A percentile compares a stretch with the other conserved stretches of the same genome.
Conservation (phyloP, 23 tunicate genomes). For the Styela plicata region DNA sequence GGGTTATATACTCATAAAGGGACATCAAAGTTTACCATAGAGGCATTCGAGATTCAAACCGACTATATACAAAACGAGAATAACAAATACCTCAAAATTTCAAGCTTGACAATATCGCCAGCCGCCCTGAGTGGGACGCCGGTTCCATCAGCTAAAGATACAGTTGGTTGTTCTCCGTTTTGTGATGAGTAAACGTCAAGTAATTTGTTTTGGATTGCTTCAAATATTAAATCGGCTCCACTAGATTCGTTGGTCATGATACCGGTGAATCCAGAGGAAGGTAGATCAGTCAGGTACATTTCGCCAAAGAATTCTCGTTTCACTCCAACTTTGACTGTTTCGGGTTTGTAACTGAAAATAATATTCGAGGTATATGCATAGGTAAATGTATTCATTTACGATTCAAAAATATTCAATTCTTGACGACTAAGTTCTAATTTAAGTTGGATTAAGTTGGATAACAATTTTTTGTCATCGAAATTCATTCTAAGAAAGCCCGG, state of each 20-base stretch:
- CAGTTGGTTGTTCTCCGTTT: background rate
- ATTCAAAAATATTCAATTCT: too few relatives aligned
- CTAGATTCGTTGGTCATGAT: background rate
- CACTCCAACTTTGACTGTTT: constrained; percentile 37
- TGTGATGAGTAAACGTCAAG: background rate
- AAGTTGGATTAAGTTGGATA: too few relatives aligned
- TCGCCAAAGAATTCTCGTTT: constrained; percentile 46
- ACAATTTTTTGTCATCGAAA: too few relatives aligned
- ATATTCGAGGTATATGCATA: too few relatives aligned
- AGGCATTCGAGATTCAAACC: too few relatives aligned
- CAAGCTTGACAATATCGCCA: constrained; percentile 3
- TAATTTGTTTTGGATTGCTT: constrained; percentile 4
- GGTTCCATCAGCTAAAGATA: background rate
- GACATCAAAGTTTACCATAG: too few relatives aligned
- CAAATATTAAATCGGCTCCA: constrained; percentile 1
- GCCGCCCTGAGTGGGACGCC: background rate
- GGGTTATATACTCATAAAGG: too few relatives aligned
- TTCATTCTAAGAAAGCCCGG: too few relatives aligned
- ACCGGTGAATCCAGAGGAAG: constrained; percentile 5
- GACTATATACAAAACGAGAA: too few relatives aligned
- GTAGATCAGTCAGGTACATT: constrained; percentile 33
- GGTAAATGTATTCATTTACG: too few relatives aligned
- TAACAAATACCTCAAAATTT: constrained; percentile 30
- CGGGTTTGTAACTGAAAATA: constrained; percentile 1
- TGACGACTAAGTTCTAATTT: too few relatives aligned